Conservation (phyloP, 1,140 invertebrate genomes). For the Scaptodrosophila lebanonensis region DNA sequence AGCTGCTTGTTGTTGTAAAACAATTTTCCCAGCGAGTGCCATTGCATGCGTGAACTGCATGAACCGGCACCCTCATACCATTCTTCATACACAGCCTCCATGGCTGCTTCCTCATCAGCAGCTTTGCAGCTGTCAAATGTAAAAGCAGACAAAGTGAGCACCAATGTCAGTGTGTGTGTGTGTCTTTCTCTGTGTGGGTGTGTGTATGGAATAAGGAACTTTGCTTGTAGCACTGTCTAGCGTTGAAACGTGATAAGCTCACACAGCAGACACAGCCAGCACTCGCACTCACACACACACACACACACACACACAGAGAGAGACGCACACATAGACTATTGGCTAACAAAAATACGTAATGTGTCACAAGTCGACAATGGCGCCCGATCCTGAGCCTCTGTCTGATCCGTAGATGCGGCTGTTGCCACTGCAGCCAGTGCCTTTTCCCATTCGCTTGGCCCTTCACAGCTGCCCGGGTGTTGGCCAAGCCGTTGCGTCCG, state of each 20-base stretch:
- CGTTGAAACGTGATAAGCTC: slow-evolving; percentile 50
- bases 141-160: slow-evolving; percentile 35
- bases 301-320: slow-evolving; percentile 9
- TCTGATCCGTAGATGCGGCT: too few relatives aligned
- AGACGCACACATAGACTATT: background rate
- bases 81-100: too few relatives aligned
- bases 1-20: slow-evolving; percentile 18
- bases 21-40: slow-evolving; percentile 48
- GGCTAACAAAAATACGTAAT: background rate
- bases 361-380: background rate
- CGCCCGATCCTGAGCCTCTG: background rate
- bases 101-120: too few relatives aligned
- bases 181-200: background rate
- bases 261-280: slow-evolving; percentile 16
- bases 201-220: slow-evolving; percentile 25
- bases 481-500: slow-evolving; percentile 37
- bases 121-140: slow-evolving; percentile 59
- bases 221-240: slow-evolving; percentile 55
- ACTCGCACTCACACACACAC: slow-evolving; percentile 7
- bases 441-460: too few relatives aligned
- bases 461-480: slow-evolving; percentile 31
- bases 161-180: background rate
- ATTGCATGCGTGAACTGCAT: slow-evolving; percentile 45
- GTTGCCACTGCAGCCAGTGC: too few relatives aligned
- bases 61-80: too few relatives aligned